Evolutionary conservation across 30 jellyfish, hydroid and myxozoan species (phyloP).

Genomic region (Hydractinia echinata): DNA sequence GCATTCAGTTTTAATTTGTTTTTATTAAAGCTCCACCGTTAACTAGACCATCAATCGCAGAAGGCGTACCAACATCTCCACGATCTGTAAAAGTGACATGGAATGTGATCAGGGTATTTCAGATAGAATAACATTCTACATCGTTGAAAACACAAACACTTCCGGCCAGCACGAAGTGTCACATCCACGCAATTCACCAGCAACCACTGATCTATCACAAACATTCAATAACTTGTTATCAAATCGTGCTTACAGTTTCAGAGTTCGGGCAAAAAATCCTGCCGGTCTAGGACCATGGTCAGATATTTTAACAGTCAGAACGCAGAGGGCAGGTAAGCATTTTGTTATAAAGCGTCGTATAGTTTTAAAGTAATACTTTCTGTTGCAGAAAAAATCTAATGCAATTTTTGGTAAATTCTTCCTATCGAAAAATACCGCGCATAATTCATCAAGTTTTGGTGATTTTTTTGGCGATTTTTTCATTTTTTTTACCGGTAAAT

Average conservation of each 20-base stretch:
- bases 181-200: neutral
- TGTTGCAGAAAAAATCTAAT: too few species aligned
- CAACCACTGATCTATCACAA: neutral
- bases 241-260: neutral
- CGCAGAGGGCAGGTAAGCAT: neutral
- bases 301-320: too few species aligned
- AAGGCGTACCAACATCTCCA: conserved; percentile 2
- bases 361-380: too few species aligned
- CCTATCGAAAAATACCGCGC: too few species aligned
- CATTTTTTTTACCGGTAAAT: too few species aligned
- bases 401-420: too few species aligned
- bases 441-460: too few species aligned
- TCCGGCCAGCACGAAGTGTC: too few species aligned
- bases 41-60: neutral
- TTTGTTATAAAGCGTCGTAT: neutral
- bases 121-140: neutral
- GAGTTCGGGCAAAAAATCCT: neutral
- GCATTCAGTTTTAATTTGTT: too few species aligned
- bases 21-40: neutral
- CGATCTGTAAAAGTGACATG: neutral
- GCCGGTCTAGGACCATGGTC: conserved; percentile 10
- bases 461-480: too few species aligned
- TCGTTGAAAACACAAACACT: neutral
- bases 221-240: neutral
- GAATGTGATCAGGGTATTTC: neutral